Evolutionary conservation across 2,888 invertebrate genomes (phyloP), one percentile per base, ranked within the genome.

Genomic region (Lasioglossum figueresi): DNA sequence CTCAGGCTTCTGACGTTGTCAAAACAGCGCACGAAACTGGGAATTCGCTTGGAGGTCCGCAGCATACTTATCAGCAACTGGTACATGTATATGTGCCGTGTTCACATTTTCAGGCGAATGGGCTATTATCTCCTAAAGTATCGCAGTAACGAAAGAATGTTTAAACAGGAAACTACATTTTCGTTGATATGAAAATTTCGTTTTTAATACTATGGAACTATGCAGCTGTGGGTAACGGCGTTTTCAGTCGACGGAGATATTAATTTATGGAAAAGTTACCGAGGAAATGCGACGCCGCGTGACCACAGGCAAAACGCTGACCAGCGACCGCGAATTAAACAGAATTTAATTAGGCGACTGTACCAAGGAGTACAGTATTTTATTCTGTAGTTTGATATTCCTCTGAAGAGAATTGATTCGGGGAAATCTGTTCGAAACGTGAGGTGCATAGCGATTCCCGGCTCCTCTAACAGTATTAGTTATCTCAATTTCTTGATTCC

Each of bases 311-410:
- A n/a, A 34, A 68, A 68, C 68, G 68, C n/a, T 68, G 23, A 40
- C 37, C 37, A n/a, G 68, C 40, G n/a, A 68, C 68, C 68, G 40
- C 37, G 68, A 34, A 68, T 40, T 68, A 68, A 40, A 68, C 68
- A 68, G 73, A 72, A 76, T 43, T 68, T 68, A 68, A 68, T 68
- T 68, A 68, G 40, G 68, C 68, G 40, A 12, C 37, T 23, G 37
- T 23, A 1, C n/a, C 34, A 37, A 34, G 40, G 12, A 40, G 10
- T 23, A 37, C 5, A 12, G 23, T 23, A 23, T 37, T 68, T 40
- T 40, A 68, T 68, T 37, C 40, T 34, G 23, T 23, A 8, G 8
- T 3, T 23, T 31, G 23, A 3, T 34, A 16, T 19, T 34, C 34
- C 66, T 34, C 16, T 19, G 31, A 31, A 31, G 34, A 31, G 66